Evolutionary conservation across 2,113 vertebrate genomes (phyloP), one percentile per base, ranked within the genome.

Genomic region (Myiopsitta monachus): DNA sequence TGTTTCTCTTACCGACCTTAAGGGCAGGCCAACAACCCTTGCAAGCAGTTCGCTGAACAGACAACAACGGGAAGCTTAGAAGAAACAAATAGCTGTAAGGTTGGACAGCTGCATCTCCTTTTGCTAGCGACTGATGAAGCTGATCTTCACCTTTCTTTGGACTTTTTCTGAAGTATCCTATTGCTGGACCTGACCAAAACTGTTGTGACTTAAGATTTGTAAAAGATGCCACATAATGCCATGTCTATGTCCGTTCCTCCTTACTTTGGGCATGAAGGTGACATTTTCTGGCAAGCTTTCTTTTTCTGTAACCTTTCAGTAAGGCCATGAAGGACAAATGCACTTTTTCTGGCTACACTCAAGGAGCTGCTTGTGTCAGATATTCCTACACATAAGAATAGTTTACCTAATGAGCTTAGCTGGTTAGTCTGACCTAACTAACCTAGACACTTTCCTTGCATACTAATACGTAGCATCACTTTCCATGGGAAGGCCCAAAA

Each of bases 401-500:
- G 33, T 52, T 63, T 57, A 33, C 36, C 15, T 36, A 31, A 63
- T 57, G 14, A 44, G 24, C 43, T 77, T 55, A 76, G 26, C 22
- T 83, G 28, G 13, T 44, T 92, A 74, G 11, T 30, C 13, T 2
- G 16, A 70, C 31, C 10, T 55, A 33, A 68, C 10, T 36, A 18
- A 62, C 67, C 6, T 14, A 31, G 26, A 27, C 1, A 7, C 10
- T 52, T 79, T 23, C 27, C 28, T 73, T 38, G 8, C 7, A 2
- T 21, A 15, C 3, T 4, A 21, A 6, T 19, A 7, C 0, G 0
- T 23, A 39, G 28, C 9, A n/a, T 46, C 36, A 12, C n/a, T 19
- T 78, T 57, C 41, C 24, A 44, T 24, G 6, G 3, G 4, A 63
- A 57, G 39, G 46, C 28, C 46, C 55, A 67, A 44, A 75, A 77